Conservation (phyloP, 2,797 vertebrate genomes). For the Hemitrygon akajei region DNA sequence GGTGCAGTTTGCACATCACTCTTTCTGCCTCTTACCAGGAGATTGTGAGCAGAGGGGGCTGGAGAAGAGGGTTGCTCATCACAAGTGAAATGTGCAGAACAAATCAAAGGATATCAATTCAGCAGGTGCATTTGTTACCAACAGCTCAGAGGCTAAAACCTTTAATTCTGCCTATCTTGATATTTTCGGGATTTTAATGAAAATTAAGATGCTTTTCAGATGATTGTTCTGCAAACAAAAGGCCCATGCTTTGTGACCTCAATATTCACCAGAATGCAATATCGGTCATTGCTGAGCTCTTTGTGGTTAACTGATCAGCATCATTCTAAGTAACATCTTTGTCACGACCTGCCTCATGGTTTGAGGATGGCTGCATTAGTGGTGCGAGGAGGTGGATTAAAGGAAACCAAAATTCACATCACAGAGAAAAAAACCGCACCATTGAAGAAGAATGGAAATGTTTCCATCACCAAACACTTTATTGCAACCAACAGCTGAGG, state of each 20-base stretch:
- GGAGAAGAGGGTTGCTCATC: too few relatives aligned
- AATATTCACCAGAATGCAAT: not conserved
- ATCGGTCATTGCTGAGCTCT: not conserved
- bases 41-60: too few relatives aligned
- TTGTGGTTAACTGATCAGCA: not conserved
- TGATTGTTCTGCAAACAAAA: not conserved
- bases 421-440: not conserved
- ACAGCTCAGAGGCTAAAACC: too few relatives aligned
- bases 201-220: not conserved
- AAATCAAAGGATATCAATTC: not conserved
- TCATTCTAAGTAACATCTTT: not conserved
- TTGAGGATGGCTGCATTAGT: not conserved
- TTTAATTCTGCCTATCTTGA: not conserved
- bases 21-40: too few relatives aligned
- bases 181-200: not conserved
- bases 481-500: not conserved
- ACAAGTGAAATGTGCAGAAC: not conserved
- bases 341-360: too few relatives aligned
- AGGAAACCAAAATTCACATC: fast-evolving
- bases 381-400: not conserved
- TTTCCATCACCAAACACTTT: not conserved
- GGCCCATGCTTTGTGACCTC: not conserved
- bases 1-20: too few relatives aligned
- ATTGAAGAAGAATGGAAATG: not conserved
- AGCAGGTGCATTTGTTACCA: too few relatives aligned